Evolutionary conservation across 1,140 invertebrate genomes (phyloP), one percentile per base, ranked within the genome.

Genomic region (Drosophila ironensis): DNA sequence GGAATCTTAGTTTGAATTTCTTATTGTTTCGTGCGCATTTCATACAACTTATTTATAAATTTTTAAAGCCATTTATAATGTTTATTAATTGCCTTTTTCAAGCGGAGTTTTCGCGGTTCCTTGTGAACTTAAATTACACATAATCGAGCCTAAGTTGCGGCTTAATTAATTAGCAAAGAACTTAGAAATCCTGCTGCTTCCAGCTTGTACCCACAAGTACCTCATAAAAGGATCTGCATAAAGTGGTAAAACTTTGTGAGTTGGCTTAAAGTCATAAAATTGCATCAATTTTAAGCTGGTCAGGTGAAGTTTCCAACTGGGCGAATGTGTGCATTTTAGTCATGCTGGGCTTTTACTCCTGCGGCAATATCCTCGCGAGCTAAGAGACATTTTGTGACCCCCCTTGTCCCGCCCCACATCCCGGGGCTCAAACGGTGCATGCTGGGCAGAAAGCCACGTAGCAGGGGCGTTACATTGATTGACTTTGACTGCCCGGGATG

Each of bases 161-260:
- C 78, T 72, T 84, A 81, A 81, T 81, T 84, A 77, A 84, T 56
- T 57, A 59, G 48, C 59, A 40, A n/a, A n/a, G n/a, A n/a, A n/a
- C n/a, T n/a, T n/a, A n/a, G n/a, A n/a, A n/a, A n/a, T n/a, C n/a
- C n/a, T n/a, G n/a, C n/a, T n/a, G n/a, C n/a, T n/a, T 51, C 30
- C 19, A 47, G 24, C 12, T 54, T 33, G 11, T 14, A 33, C 4
- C 30, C 19, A 30, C 14, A 22, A 22, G 40, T 6, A 38, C n/a
- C 30, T 33, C 14, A 33, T 7, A 17, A 37, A 6, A 37, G 8
- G 47, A 60, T 47, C 22, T 24, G 30, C 8, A 3, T 6, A 17
- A 28, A 40, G 33, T 25, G 52, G 12, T n/a, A n/a, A 35, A 41
- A 28, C 16, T 30, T 17, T 8, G 14, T 14, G n/a, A 44, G 22